Evolutionary conservation across 2,113 vertebrate genomes (phyloP), one percentile per base, ranked within the genome.

Genomic region (Microtus montanus): DNA sequence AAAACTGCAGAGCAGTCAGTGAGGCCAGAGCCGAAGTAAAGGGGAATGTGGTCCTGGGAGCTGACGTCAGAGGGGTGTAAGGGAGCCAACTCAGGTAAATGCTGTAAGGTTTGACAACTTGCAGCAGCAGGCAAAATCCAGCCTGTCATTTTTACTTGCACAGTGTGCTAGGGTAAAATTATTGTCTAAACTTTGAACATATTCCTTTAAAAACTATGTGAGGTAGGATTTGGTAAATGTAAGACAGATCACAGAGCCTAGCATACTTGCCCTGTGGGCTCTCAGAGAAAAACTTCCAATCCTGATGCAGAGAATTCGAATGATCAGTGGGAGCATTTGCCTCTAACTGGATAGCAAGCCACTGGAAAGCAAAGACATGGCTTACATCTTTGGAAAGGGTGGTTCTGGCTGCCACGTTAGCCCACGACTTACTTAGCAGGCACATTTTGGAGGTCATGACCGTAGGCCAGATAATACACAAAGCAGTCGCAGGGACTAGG

Each of bases 401-500:
- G 68, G 1, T 44, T 89, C 5, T 35, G 33, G 79, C 30, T 84
- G 47, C 88, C 24, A 0, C 41, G 12, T 73, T 61, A 78, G 47
- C 47, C 58, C 38, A 33, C 12, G 30, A 6, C 44, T 1, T 38
- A 47, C 47, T 13, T 12, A 0, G 19, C 22, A 28, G 38, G 63
- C 38, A 30, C 20, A 52, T 33, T 58, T 30, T 41, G 58, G 35
- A 68, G 11, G 54, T 24, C 0, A 0, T 52, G 22, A 1, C 12
- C 17, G 4, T 10, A 22, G n/a, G 11, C 33, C 0, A 11, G 44
- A 30, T 15, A 26, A 64, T n/a, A 7, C 3, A 4, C 12, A 0
- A 54, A 22, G 71, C 38, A 15, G 2, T 13, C 9, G 15, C 28
- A 3, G 19, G 41, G 38, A 10, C 28, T 73, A 88, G 54, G 54